Evolutionary conservation across 2,113 vertebrate genomes (phyloP).

Genomic region (cat (Felis catus)): F.catus_Fca126_mat1.0 CM031414.1:3400001-3400500

Average conservation of each 20-base stretch:
- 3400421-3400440: rapidly evolving
- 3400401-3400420: neutral
- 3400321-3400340: neutral
- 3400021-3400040: neutral
- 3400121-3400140: neutral
- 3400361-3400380: rapidly evolving
- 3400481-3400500: rapidly evolving
- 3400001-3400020: rapidly evolving
- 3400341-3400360: neutral
- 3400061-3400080: neutral
- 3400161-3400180: neutral
- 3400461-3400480: rapidly evolving
- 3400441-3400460: neutral
- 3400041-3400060: neutral
- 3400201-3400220: neutral
- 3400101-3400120: neutral
- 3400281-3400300: neutral
- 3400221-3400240: rapidly evolving
- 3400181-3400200: rapidly evolving
- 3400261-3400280: neutral
- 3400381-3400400: neutral
- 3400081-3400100: neutral
- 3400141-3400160: neutral
- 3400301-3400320: neutral
- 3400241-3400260: neutral